Base-by-base conservation (phyloP, 2,797 vertebrate species). In the Botia kubotai region DNA sequence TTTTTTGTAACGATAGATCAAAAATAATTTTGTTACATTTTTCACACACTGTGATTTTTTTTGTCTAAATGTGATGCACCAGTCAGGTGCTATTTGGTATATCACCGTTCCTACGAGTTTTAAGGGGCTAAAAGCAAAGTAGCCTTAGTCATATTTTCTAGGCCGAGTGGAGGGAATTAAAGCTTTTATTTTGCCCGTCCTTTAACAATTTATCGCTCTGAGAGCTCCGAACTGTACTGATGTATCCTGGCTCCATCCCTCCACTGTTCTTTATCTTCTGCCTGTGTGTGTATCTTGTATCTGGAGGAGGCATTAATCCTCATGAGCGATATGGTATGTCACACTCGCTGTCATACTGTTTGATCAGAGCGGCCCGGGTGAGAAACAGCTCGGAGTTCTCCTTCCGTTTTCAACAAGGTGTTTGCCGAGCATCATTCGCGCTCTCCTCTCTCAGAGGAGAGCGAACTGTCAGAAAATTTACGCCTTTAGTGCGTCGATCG, bases 271-370 rank as follows among this genome's bases (percentile, higher is more conserved):
- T 87, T 84, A 85, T 87, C 83, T 86, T 82, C 73, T 67, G 74
- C 60, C 69, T 72, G 58, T 70, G 55, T 77, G 80, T 55, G 75
- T 12, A 16, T 78, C 72, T 66, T 71, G 75, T 67, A 52, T 72
- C 78, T 75, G 55, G 36, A 39, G 23, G 46, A 73, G 75, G 75
- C 79, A 88, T 88, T 88, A 85, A 88, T 89, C 82, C 74, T 82
- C 50, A 69, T 84, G 86, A 88, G 68, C 80, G 81, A 87, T 86
- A 78, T 65, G 33, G 63, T 4, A 29, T 81, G 86, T 85, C 84
- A 83, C 70, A 58, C 66, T 68, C 74, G 60, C 72, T 83, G 87
- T 83, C 82, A 72, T 78, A 71, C 68, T 82, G 82, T 86, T 86
- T 87, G 87, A 87, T 87, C 84, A 83, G 82, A 73, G 79, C 52